Evolutionary conservation across 2,888 invertebrate species (phyloP), one percentile per base, ranked within the genome.

Genomic region (Metopia argyrocephala): DNA sequence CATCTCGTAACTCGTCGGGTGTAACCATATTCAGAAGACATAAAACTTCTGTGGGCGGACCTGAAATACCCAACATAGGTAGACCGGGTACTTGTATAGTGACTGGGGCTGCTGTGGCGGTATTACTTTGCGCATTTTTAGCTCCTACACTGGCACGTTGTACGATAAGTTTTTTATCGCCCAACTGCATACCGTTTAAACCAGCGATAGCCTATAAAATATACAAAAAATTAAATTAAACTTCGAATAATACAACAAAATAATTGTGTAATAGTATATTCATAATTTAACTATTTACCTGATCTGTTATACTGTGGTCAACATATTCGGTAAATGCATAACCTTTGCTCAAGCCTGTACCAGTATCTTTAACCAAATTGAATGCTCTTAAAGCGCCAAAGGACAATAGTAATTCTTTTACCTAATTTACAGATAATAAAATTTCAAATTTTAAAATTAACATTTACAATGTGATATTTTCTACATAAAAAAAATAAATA

Each of bases 261-360:
- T n/a, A 21, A 54, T 7, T n/a, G 23, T 20, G 7, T 54, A 54
- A 21, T n/a, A 38, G 9, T 56, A 20, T 54, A 31, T 28, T 31
- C 0, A 62, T 23, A 18, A 23, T 20, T 25, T 52, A 31, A 57
- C 5, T 5, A 46, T 6, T 89, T 92, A 96, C 96, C 93, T 97
- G 98, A 91, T 99, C 98, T n/a, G 98, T 99, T 93, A 98, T 96
- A 38, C 95, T 94, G 81, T 96, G 95, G 89, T 99, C 98, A 84
- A 97, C 95, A 92, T 98, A 99, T 92, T 99, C 98, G 90, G 98
- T 98, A 92, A 99, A 99, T 15, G 98, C 99, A 91, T 98, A 99
- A 61, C 99, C 98, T 91, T 99, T 99, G 89, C 98, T 98, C 68
- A 98, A 93, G 56, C 98, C 98, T 70, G 98, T 98, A 7, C 98